Evolutionary conservation across 2,797 vertebrate genomes (phyloP).

Genomic region (Octomys mimax): DNA sequence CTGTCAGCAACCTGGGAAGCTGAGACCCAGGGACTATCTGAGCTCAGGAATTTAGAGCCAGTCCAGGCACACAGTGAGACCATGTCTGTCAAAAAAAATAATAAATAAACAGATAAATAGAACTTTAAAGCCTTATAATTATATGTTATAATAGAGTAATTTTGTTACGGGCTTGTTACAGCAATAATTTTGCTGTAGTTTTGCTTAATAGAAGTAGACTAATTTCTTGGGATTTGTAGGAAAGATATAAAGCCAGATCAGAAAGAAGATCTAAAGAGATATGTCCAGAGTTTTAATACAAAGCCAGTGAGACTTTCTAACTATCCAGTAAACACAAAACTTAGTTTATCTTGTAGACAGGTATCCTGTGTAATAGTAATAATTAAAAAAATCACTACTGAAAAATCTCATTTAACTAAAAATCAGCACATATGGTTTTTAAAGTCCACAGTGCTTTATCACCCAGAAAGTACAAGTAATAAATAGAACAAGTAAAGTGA

Average conservation of each 20-base stretch:
- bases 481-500: not conserved
- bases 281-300: not conserved
- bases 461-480: conserved; percentile 51
- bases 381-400: conserved; percentile 14
- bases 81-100: not conserved
- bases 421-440: not conserved
- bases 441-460: not conserved
- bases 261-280: not conserved
- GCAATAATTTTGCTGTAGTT: not conserved
- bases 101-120: not conserved
- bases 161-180: not conserved
- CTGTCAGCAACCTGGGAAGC: not conserved
- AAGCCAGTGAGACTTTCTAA: conserved; percentile 1
- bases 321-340: not conserved
- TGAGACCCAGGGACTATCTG: not conserved
- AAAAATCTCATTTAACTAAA: conserved; percentile 58
- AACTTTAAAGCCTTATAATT: not conserved
- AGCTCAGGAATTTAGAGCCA: not conserved
- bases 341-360: not conserved
- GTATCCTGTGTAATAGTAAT: not conserved
- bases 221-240: conserved; percentile 23
- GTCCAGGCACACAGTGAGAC: not conserved
- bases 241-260: not conserved
- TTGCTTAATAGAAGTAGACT: not conserved
- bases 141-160: not conserved